A percentile compares a stretch with the other conserved stretches of the same genome.
Evolutionary conservation across 2,888 invertebrate genomes (phyloP).

Genomic region (Auanema freiburgensis): DNA sequence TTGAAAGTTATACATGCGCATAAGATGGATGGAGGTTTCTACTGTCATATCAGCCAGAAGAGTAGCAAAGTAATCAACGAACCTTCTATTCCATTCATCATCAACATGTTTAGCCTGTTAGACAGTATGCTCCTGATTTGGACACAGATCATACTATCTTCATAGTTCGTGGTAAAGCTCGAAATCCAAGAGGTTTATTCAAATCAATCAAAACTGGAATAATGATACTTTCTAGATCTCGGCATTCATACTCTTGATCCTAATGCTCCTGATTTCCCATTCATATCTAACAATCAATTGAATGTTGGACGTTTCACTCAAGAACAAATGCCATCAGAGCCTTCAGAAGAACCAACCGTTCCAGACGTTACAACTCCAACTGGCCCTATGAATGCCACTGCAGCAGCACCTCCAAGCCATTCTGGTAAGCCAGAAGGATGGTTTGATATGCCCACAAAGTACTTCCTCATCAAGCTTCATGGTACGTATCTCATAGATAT

Average conservation of each 20-base stretch:
- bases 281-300: slow-evolving; percentile 20
- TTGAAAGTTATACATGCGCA: slow-evolving; percentile 15
- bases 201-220: not conserved
- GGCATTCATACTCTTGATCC: slow-evolving; percentile 24
- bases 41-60: slow-evolving; percentile 22
- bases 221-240: slow-evolving; percentile 8
- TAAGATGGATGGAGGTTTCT: slow-evolving; percentile 17
- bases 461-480: no score
- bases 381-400: not conserved
- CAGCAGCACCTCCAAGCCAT: not conserved
- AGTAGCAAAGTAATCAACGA: not conserved
- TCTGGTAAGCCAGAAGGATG: not conserved
- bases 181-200: slow-evolving; percentile 17
- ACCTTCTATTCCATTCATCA: no score
- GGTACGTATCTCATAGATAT: not conserved
- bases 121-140: slow-evolving; percentile 15
- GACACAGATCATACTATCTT: slow-evolving; percentile 18
- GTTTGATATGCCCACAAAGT: not conserved
- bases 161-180: slow-evolving; percentile 18
- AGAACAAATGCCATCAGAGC: not conserved
- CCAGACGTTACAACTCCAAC: not conserved
- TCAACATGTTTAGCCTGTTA: slow-evolving; percentile 3
- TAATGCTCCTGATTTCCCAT: slow-evolving; percentile 23
- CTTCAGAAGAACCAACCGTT: not conserved
- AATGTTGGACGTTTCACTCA: slow-evolving; percentile 9